These are phyloP conservation scores for Metallyticus violacea DNA, from an alignment of 2,888 invertebrate species.

Conservation along the genomic window DNA sequence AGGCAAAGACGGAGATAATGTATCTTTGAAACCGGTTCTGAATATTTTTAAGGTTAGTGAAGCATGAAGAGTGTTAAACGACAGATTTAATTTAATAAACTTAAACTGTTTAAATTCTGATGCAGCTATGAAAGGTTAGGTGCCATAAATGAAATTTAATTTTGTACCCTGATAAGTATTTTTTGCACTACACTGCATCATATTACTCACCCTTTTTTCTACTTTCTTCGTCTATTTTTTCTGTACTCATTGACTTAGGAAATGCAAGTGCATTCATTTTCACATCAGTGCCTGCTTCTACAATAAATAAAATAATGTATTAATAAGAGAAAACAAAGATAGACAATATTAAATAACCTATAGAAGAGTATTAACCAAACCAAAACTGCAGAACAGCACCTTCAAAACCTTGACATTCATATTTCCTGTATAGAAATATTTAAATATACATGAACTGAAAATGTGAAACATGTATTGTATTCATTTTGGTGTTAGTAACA, in stretches of 20 bases:
- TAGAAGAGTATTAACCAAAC: background rate
- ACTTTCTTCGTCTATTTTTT: slow-evolving; percentile 53
- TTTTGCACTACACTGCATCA: background rate
- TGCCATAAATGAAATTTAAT: background rate
- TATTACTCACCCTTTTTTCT: slow-evolving; percentile 52
- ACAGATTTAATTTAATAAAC: too few relatives aligned
- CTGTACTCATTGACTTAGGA: slow-evolving; percentile 54
- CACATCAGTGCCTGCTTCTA: slow-evolving; percentile 55
- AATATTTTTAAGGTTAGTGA: too few relatives aligned
- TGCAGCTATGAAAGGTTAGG: background rate
- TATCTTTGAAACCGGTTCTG: too few relatives aligned
- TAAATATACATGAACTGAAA: too few relatives aligned
- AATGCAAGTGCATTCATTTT: slow-evolving; percentile 54
- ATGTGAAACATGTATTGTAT: too few relatives aligned
- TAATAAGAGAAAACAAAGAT: background rate
- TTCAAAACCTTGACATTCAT: too few relatives aligned
- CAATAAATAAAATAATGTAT: slow-evolving; percentile 26
- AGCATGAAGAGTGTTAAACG: too few relatives aligned
- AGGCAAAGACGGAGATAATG: too few relatives aligned
- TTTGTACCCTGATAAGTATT: background rate
- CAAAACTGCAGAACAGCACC: too few relatives aligned
- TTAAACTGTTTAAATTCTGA: background rate
- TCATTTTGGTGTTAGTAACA: too few relatives aligned
- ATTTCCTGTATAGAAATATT: too few relatives aligned
- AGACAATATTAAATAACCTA: background rate